Conservation (phyloP, 2,888 invertebrate species). For the Byasa hedistus region DNA sequence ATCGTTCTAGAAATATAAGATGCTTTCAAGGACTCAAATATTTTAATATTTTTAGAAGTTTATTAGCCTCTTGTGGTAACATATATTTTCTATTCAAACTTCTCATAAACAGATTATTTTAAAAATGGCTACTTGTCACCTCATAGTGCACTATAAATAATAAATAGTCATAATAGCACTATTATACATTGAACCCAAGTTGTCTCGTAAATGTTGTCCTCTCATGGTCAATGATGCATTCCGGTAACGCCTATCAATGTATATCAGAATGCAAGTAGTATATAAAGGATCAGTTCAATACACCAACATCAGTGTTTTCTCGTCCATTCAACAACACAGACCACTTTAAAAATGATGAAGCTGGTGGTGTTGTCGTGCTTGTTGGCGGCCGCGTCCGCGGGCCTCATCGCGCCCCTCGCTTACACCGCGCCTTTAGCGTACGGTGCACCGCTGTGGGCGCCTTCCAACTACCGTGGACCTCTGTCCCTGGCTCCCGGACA, state of each 20-base stretch:
- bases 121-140: background rate
- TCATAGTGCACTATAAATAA: background rate
- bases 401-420: conserved; percentile 39
- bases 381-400: conserved; percentile 78
- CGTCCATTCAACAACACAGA: conserved; percentile 65
- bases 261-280: conserved; percentile 38
- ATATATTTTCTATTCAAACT: too few species aligned
- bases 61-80: too few species aligned
- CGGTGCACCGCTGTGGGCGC: conserved; percentile 42
- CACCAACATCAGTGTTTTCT: conserved; percentile 60
- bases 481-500: conserved; percentile 69
- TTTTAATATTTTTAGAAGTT: too few species aligned
- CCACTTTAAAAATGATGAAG: conserved; percentile 72
- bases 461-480: conserved; percentile 62
- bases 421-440: conserved; percentile 45
- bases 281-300: conserved; percentile 25
- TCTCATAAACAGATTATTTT: conserved; percentile 48
- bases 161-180: background rate
- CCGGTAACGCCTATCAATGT: conserved; percentile 52
- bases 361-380: conserved; percentile 83
- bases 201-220: conserved; percentile 51
- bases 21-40: too few species aligned
- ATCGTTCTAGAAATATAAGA: too few species aligned
- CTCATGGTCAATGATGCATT: conserved; percentile 59
- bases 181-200: conserved; percentile 11